A percentile compares a stretch with the other conserved stretches of the same genome.
phyloP scores from a whole-genome alignment of 2,888 invertebrate species.

The Catocala sponsa region DNA sequence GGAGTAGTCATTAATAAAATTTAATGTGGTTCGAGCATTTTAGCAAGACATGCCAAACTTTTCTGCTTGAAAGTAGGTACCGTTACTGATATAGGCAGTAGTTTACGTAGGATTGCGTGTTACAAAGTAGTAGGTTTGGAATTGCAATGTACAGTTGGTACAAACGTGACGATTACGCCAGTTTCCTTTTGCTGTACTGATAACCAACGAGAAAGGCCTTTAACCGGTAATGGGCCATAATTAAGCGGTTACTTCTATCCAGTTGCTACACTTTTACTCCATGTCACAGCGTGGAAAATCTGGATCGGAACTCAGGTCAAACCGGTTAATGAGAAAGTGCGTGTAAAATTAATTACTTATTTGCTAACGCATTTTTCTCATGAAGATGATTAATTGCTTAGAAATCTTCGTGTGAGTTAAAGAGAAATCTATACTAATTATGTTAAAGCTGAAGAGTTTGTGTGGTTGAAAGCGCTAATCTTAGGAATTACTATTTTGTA shows the following conservation, averaged over 20 bases:
- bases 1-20: too few species aligned
- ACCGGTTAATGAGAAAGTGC: slow-evolving; percentile 41
- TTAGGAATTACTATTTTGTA: too few species aligned
- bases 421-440: neutral
- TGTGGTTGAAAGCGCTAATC: too few species aligned
- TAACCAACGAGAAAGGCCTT: slow-evolving; percentile 40
- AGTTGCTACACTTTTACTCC: slow-evolving; percentile 50
- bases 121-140: slow-evolving; percentile 20
- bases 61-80: too few species aligned
- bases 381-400: slow-evolving; percentile 20
- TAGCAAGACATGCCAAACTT: too few species aligned
- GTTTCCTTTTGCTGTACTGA: slow-evolving; percentile 40
- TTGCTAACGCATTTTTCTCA: slow-evolving; percentile 11
- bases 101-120: slow-evolving; percentile 28
- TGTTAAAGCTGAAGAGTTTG: too few species aligned
- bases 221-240: slow-evolving; percentile 48
- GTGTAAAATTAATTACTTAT: slow-evolving; percentile 26
- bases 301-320: slow-evolving; percentile 33
- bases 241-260: slow-evolving; percentile 23
- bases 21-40: too few species aligned
- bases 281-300: slow-evolving; percentile 43
- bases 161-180: slow-evolving; percentile 34
- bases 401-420: slow-evolving; percentile 7
- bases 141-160: slow-evolving; percentile 23
- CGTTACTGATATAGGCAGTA: neutral